Conservation (phyloP, 53 echinoderm and acorn worm genomes). For the Stichopus horrens region DNA sequence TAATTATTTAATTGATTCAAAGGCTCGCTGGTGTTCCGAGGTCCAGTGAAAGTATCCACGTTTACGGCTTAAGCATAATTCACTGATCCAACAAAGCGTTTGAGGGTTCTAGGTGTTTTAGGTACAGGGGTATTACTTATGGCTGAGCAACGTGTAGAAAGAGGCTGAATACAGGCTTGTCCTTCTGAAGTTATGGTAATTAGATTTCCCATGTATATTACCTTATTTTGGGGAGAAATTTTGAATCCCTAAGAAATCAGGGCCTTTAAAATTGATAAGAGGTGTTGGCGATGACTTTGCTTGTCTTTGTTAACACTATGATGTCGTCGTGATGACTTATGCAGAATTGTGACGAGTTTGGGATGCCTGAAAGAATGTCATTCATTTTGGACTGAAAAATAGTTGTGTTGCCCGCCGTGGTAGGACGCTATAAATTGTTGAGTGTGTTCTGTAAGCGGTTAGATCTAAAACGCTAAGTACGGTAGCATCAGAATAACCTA, state of each 20-base stretch:
- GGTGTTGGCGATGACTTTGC: background rate
- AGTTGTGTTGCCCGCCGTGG: slow-evolving; percentile 60
- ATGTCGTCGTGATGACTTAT: slow-evolving; percentile 39
- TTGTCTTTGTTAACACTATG: slow-evolving; percentile 21
- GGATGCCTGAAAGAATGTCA: background rate
- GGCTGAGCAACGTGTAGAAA: background rate
- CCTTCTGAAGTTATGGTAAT: background rate
- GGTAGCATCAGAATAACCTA: too few relatives aligned
- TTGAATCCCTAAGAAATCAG: slow-evolving; percentile 5
- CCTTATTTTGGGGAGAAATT: slow-evolving; percentile 12
- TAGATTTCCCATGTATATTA: slow-evolving; percentile 21
- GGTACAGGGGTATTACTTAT: slow-evolving; percentile 22
- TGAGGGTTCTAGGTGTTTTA: background rate
- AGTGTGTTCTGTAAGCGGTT: slow-evolving; percentile 24
- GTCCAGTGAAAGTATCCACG: slow-evolving; percentile 8
- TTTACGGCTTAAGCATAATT: slow-evolving; percentile 31
- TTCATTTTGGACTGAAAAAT: slow-evolving; percentile 17
- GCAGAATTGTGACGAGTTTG: slow-evolving; percentile 5
- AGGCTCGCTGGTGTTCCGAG: slow-evolving; percentile 18
- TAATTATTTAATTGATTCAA: slow-evolving; percentile 5
- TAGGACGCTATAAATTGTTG: slow-evolving; percentile 62
- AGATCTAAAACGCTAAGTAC: background rate
- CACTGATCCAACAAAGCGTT: background rate
- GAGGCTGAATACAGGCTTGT: slow-evolving; percentile 18
- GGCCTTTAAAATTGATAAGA: background rate